Percentiles rank a stretch among this genome's conserved stretches.
Evolutionary conservation across 2,888 invertebrate genomes (phyloP).

Genomic region (Koerneria pararmatus): DNA sequence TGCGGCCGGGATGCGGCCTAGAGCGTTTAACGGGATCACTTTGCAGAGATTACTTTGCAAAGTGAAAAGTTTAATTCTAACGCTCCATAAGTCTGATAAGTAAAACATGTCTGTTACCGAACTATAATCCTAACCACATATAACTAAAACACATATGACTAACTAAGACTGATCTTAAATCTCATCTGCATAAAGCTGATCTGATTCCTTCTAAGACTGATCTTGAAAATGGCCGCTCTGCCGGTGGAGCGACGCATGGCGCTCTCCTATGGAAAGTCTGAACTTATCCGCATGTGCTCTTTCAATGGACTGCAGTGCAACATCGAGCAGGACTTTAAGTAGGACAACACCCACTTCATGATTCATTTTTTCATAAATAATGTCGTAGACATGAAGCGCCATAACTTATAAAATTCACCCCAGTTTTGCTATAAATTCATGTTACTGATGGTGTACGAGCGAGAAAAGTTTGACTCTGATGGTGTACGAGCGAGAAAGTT

Average conservation of each 20-base stretch:
- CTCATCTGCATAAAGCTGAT: background rate
- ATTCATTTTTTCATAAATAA: background rate
- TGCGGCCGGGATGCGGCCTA: too few species aligned
- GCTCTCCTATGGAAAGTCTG: constrained; percentile 37
- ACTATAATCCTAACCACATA: background rate
- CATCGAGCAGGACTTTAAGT: constrained; percentile 50
- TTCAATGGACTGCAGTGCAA: constrained; percentile 56
- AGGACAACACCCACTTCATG: background rate
- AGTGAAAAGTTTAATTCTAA: constrained; percentile 46
- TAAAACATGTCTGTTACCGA: background rate
- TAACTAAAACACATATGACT: background rate
- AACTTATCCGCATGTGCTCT: constrained; percentile 54
- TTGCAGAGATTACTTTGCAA: constrained; percentile 56
- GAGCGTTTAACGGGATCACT: too few species aligned
- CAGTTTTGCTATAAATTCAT: background rate
- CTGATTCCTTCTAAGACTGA: constrained; percentile 35
- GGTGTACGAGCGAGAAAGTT: too few species aligned
- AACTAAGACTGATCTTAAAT: background rate
- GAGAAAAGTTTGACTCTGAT: too few species aligned
- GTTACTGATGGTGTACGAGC: background rate
- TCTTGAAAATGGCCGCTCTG: constrained; percentile 53
- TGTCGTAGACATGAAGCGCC: too few species aligned
- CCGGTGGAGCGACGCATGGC: constrained; percentile 39
- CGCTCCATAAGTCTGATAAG: background rate
- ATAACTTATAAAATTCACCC: background rate